Evolutionary conservation across 1,140 invertebrate genomes (phyloP).

Genomic region (Drosophila leontia): DNA sequence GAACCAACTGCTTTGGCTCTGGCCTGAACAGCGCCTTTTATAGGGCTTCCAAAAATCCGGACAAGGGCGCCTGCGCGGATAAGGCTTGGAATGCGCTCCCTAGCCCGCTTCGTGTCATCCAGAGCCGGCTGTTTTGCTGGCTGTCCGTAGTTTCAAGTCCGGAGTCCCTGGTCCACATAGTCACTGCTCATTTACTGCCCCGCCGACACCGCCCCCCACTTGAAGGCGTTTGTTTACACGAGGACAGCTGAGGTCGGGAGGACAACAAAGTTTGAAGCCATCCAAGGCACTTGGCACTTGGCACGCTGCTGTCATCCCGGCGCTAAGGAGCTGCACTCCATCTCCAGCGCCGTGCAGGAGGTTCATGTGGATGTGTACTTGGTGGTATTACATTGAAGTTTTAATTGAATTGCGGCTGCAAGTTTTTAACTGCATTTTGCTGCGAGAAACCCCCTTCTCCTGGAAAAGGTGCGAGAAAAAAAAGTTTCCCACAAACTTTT

Average conservation of each 20-base stretch:
- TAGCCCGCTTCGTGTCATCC: background rate
- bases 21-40: conserved; percentile 52
- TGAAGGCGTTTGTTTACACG: conserved; percentile 70
- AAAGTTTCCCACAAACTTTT: conserved; percentile 56
- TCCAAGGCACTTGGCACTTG: conserved; percentile 50
- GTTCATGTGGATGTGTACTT: conserved; percentile 31
- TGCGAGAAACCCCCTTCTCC: conserved; percentile 10
- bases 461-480: conserved; percentile 65
- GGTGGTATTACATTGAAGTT: conserved; percentile 74
- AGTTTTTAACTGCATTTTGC: conserved; percentile 79
- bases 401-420: conserved; percentile 83
- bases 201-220: background rate
- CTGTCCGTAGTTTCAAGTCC: conserved; percentile 6
- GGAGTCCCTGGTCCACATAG: conserved; percentile 9
- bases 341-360: conserved; percentile 10
- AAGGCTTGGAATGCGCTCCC: conserved; percentile 6
- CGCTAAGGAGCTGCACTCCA: conserved; percentile 41
- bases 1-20: conserved; percentile 47
- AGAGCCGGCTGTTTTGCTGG: conserved; percentile 34
- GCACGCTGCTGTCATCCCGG: conserved; percentile 41
- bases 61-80: conserved; percentile 60
- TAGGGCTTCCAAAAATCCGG: conserved; percentile 11
- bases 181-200: conserved; percentile 58
- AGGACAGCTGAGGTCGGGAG: conserved; percentile 62
- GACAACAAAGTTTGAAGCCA: conserved; percentile 56